phyloP scores from a whole-genome alignment of 2,113 vertebrate genomes.

The Stictonetta naevosa region DNA sequence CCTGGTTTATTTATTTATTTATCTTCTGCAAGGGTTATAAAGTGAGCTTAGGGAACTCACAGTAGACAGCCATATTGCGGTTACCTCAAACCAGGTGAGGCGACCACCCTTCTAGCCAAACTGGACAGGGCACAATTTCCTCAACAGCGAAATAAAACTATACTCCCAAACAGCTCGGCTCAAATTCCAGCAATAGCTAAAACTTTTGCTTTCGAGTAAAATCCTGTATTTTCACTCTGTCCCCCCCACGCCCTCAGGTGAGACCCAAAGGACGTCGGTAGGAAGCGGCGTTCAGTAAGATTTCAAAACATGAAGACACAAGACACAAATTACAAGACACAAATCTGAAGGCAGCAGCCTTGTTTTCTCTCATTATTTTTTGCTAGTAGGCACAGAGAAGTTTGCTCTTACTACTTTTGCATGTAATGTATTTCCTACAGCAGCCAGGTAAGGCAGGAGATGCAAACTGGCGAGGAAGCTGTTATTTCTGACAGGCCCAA shows the following conservation, averaged over 20 bases:
- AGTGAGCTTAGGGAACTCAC: background rate
- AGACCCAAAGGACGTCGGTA: background rate
- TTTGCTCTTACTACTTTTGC: background rate
- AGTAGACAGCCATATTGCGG: background rate
- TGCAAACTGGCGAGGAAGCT: conserved; percentile 67
- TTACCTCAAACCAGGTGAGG: background rate
- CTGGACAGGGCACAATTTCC: background rate
- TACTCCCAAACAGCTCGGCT: background rate
- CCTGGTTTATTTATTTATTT: no score
- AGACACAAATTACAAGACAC: background rate
- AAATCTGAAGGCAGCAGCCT: background rate
- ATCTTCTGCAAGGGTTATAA: background rate
- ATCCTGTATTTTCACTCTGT: background rate
- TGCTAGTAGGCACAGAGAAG: conserved; percentile 5
- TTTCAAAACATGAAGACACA: background rate
- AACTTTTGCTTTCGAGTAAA: background rate
- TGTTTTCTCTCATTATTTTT: background rate
- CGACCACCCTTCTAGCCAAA: background rate
- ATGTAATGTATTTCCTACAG: conserved; percentile 24
- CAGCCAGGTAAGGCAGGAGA: conserved; percentile 22
- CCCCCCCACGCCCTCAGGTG: background rate
- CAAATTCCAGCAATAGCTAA: background rate
- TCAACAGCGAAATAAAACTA: background rate
- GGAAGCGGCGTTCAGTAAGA: background rate
- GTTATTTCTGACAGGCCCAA: conserved; percentile 82